Conservation (phyloP, 1,140 invertebrate genomes). For the Bombus confusus region DNA sequence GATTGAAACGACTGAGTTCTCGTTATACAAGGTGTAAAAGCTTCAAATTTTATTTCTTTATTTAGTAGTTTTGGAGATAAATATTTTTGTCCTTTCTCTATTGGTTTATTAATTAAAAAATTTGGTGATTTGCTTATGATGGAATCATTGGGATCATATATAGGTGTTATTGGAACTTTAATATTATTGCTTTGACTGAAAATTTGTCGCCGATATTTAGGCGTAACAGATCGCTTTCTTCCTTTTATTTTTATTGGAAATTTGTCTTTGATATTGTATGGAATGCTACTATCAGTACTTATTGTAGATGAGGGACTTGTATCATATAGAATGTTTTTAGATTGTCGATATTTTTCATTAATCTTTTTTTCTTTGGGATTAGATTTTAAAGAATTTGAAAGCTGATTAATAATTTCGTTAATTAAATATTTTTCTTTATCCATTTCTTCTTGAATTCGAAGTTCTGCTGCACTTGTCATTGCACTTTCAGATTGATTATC, state of each 20-base stretch:
- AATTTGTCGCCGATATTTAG: slow-evolving; percentile 14
- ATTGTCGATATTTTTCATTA: neutral
- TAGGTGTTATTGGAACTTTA: slow-evolving; percentile 31
- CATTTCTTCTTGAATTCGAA: slow-evolving; percentile 43
- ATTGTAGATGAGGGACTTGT: neutral
- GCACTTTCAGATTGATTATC: slow-evolving; percentile 1
- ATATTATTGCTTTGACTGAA: slow-evolving; percentile 32
- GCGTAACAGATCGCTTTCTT: slow-evolving; percentile 1
- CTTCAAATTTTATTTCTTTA: slow-evolving; percentile 17
- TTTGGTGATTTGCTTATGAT: slow-evolving; percentile 59
- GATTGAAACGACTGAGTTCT: slow-evolving; percentile 34
- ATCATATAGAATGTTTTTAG: neutral
- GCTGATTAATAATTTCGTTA: slow-evolving; percentile 69
- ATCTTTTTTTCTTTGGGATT: slow-evolving; percentile 7
- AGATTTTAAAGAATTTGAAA: slow-evolving; percentile 64
- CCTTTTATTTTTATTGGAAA: slow-evolving; percentile 16
- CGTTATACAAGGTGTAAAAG: slow-evolving; percentile 27
- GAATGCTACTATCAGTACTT: neutral
- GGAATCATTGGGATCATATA: slow-evolving; percentile 28
- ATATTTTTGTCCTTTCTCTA: slow-evolving; percentile 16
- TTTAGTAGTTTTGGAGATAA: slow-evolving; percentile 22
- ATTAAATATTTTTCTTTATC: slow-evolving; percentile 65
- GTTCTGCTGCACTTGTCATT: slow-evolving; percentile 21
- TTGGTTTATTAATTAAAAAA: neutral
- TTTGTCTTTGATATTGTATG: neutral